These are phyloP conservation scores for Desmophyllum pertusum DNA, from an alignment of 92 coral and sea anemone genomes.

Conservation along the genomic window DNA sequence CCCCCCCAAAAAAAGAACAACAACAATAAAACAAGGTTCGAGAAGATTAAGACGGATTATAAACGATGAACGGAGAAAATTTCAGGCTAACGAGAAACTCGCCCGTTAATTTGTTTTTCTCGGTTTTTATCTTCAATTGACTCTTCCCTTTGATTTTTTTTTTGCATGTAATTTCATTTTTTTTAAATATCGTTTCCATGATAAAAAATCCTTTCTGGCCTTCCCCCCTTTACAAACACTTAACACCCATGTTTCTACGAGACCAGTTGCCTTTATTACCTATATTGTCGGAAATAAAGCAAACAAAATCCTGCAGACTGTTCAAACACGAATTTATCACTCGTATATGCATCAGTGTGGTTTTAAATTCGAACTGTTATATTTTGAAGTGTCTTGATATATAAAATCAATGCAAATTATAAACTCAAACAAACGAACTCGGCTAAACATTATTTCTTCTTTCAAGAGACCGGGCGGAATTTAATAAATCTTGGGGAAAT, in stretches of 20 bases:
- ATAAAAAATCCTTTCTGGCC: too few relatives aligned
- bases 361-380: background rate
- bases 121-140: too few relatives aligned
- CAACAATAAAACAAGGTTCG: too few relatives aligned
- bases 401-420: background rate
- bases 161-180: too few relatives aligned
- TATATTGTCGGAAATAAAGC: background rate
- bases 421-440: background rate
- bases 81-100: too few relatives aligned
- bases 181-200: too few relatives aligned
- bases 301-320: background rate
- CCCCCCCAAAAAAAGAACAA: too few relatives aligned
- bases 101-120: too few relatives aligned
- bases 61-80: too few relatives aligned
- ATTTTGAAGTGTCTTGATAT: background rate
- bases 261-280: background rate
- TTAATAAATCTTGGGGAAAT: constrained; percentile 10
- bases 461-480: constrained; percentile 8
- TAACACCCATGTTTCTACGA: background rate
- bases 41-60: too few relatives aligned
- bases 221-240: too few relatives aligned
- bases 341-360: background rate
- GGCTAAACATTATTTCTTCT: background rate
- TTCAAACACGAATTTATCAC: background rate
- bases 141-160: too few relatives aligned